phyloP scores from a whole-genome alignment of 2,797 vertebrate species.

The Pseudochirops cupreus region DNA sequence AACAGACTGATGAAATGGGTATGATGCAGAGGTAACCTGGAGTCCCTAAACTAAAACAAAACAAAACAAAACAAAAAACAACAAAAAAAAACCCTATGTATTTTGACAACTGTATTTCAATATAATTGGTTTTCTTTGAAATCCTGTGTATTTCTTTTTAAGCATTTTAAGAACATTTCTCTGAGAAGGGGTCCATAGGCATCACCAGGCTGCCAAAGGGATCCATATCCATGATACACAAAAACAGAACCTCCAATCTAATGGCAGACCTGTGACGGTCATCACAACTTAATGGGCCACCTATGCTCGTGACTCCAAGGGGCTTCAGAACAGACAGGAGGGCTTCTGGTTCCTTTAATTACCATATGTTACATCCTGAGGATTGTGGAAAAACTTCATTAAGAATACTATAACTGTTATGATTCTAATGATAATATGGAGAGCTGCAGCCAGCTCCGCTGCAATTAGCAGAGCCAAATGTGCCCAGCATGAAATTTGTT shows the following conservation, averaged over 20 bases:
- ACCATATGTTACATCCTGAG: background rate
- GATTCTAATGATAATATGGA: background rate
- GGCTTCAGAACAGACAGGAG: background rate
- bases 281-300: background rate
- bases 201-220: background rate
- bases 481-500: background rate
- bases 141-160: background rate
- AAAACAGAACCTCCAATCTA: background rate
- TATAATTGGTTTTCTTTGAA: background rate
- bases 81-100: too few relatives aligned
- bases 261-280: background rate
- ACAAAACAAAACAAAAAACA: background rate
- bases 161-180: background rate
- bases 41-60: background rate
- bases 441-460: background rate
- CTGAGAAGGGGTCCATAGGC: background rate
- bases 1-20: background rate
- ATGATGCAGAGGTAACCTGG: background rate
- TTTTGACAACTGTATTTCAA: background rate
- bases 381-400: background rate
- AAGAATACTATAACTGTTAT: background rate
- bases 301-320: background rate
- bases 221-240: background rate
- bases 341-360: background rate
- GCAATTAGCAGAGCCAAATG: background rate